Percentiles rank a stretch among this genome's conserved stretches.
Evolutionary conservation across 2,797 vertebrate genomes (phyloP).

Genomic region (Leuciscus waleckii): DNA sequence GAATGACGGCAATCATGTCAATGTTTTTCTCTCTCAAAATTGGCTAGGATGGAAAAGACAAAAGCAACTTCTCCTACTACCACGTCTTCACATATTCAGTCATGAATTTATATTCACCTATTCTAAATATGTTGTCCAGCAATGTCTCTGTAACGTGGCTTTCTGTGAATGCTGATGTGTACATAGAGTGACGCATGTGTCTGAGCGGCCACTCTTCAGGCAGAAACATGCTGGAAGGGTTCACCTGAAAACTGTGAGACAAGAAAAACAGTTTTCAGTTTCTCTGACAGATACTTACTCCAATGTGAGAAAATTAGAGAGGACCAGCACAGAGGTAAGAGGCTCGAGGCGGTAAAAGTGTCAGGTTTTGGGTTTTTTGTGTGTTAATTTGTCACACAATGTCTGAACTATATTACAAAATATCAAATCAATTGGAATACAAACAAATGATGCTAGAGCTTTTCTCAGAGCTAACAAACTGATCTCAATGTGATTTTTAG

Average conservation of each 20-base stretch:
- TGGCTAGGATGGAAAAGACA: not conserved
- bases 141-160: constrained; percentile 19
- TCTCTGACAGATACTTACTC: constrained; percentile 49
- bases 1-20: not conserved
- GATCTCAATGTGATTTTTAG: not conserved
- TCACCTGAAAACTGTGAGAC: constrained; percentile 60
- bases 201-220: constrained; percentile 67
- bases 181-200: constrained; percentile 82
- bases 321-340: not conserved
- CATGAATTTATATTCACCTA: not conserved
- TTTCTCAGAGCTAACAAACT: not conserved
- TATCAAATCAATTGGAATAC: not conserved
- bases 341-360: not conserved
- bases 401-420: not conserved
- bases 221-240: constrained; percentile 80
- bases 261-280: constrained; percentile 60
- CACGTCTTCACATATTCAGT: not conserved
- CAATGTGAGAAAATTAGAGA: not conserved
- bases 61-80: not conserved
- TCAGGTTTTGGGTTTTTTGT: not conserved
- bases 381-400: not conserved
- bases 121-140: constrained; percentile 29
- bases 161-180: constrained; percentile 39
- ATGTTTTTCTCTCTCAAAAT: not conserved
- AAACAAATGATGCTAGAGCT: not conserved